Evolutionary conservation across 2,888 invertebrate genomes (phyloP), one percentile per base, ranked within the genome.

Genomic region (Pinctada fucata): DNA sequence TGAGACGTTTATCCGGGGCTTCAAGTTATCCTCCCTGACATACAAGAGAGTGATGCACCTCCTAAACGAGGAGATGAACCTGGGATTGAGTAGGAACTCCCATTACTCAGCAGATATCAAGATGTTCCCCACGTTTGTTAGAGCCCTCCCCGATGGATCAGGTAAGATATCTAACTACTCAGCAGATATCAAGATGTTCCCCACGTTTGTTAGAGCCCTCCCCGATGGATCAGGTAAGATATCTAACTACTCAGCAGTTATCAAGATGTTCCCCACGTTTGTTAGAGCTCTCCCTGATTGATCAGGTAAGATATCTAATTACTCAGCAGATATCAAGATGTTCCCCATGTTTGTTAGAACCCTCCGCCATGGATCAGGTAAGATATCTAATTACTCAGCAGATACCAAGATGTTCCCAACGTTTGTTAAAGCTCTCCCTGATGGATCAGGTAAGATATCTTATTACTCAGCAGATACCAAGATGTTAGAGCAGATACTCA

Each of bases 221-320:
- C 99, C 99, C 45, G 96, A 97, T 93, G 98, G 98, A 91, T 96
- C 96, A 94, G 97, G 94, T 52, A 96, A 95, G 92, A 95, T 95
- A 72, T 95, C 96, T 58, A 96, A 98, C 91, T 93, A 94, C 0
- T 93, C 94, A 78, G 94, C 99, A 8, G 95, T 96, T 89, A 96
- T 99, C 75, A 98, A 98, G 93, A 99, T 99, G 94, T 98, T 97
- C 93, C 96, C 97, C 71, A 98, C 99, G 8, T 99, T 97, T 92
- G 98, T 99, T 75, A 96, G 98, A 93, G 96, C 97, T 93, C 94
- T 99, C 85, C 99, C 99, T 31, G 96, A 97, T 93, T 98, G 98
- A 91, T 95, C 96, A 94, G 97, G 93, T 93, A 84, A 79, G 85
- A 65, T 45, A 16, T 10, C 10, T 45, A 16, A 2, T 66, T 49